phyloP scores from a whole-genome alignment of 1,140 invertebrate genomes.

The Panagrolaimus sp. region DNA sequence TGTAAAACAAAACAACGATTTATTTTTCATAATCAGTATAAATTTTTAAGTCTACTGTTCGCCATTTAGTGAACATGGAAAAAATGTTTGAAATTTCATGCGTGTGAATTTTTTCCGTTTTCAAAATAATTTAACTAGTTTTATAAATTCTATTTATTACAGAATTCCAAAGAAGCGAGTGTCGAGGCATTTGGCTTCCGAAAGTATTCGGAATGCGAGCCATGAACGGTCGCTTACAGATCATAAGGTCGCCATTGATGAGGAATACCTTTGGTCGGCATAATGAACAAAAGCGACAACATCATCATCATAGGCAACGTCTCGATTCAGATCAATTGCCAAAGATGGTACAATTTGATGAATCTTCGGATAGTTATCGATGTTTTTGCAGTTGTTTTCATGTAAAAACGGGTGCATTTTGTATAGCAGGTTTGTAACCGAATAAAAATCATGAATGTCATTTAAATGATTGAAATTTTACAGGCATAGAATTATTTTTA shows the following conservation, averaged over 20 bases:
- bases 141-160: neutral
- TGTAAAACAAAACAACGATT: no score
- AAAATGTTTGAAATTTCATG: neutral
- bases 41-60: slow-evolving; percentile 13
- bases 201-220: slow-evolving; percentile 28
- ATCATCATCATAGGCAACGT: slow-evolving; percentile 15
- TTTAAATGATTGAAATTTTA: slow-evolving; percentile 17
- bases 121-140: neutral
- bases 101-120: slow-evolving; percentile 4
- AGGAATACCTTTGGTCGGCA: slow-evolving; percentile 32
- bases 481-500: slow-evolving; percentile 42
- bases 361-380: slow-evolving; percentile 51
- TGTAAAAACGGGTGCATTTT: slow-evolving; percentile 51
- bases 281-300: slow-evolving; percentile 22
- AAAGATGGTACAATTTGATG: slow-evolving; percentile 52
- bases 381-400: slow-evolving; percentile 58
- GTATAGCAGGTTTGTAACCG: slow-evolving; percentile 38
- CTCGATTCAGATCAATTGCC: slow-evolving; percentile 29
- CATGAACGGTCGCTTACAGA: slow-evolving; percentile 40
- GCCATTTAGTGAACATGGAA: slow-evolving; percentile 9
- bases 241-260: slow-evolving; percentile 32
- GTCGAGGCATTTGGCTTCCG: neutral
- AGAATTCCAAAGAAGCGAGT: neutral
- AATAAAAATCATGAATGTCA: neutral
- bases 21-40: no score